Conservation (phyloP, 30 jellyfish, hydroid and myxozoan species). For the Turritopsis rubra region DNA sequence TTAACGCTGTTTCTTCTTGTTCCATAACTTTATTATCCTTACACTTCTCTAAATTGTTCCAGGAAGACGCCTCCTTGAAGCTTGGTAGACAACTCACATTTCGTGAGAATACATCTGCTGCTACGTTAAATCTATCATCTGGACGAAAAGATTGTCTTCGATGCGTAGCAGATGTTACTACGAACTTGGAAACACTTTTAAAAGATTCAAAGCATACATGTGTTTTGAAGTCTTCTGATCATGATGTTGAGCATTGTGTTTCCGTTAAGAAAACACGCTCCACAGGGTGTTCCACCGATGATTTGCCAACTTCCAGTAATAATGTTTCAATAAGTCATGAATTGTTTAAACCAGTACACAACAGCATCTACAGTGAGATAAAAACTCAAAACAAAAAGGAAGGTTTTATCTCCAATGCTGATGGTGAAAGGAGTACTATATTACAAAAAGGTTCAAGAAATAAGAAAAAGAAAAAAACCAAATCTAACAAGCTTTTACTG, state of each 20-base stretch:
- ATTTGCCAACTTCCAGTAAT: background rate
- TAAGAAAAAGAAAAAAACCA: background rate
- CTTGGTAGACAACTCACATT: background rate
- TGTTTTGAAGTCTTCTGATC: background rate
- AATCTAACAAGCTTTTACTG: background rate
- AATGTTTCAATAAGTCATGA: background rate
- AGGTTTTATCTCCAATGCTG: background rate
- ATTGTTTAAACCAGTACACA: no score
- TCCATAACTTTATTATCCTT: background rate
- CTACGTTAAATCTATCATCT: background rate
- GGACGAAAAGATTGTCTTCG: background rate
- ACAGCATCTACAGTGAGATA: background rate
- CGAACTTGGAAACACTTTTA: background rate
- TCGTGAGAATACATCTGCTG: background rate
- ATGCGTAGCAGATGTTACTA: background rate
- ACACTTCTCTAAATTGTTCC: background rate
- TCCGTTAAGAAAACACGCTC: background rate
- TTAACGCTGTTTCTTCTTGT: background rate
- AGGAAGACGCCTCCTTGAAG: background rate
- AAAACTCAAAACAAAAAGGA: background rate
- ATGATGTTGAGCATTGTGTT: background rate
- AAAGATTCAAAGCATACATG: slow-evolving; percentile 10
- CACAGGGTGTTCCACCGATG: slow-evolving; percentile 2
- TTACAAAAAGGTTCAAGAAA: background rate
- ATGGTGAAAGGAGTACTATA: background rate